These are phyloP conservation scores for Steinernema scapterisci DNA, from an alignment of 2,888 invertebrate species.

Conservation along the genomic window DNA sequence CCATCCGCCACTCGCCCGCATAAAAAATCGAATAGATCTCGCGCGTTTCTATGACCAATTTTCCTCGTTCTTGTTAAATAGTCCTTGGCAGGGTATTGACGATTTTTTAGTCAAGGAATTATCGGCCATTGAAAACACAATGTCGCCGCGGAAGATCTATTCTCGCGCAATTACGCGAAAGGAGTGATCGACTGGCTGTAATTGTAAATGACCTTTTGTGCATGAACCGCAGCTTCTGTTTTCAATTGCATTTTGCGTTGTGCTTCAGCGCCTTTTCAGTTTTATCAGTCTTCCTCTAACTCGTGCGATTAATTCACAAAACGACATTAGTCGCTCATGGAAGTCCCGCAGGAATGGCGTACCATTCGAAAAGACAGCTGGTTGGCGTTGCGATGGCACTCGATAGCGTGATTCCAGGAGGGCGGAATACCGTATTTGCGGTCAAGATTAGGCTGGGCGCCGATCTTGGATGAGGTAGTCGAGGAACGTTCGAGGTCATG, in stretches of 20 bases:
- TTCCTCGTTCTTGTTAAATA: background rate
- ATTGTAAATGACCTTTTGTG: conserved; percentile 7
- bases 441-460: background rate
- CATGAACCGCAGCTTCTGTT: conserved; percentile 3
- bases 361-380: no score
- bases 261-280: background rate
- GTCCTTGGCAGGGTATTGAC: conserved; percentile 6
- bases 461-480: background rate
- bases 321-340: no score
- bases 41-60: background rate
- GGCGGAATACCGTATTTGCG: background rate
- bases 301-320: no score
- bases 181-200: background rate
- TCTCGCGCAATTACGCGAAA: background rate
- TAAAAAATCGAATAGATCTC: no score
- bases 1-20: no score
- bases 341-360: no score
- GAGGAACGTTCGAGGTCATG: conserved; percentile 13
- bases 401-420: no score
- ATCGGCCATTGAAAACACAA: conserved; percentile 21
- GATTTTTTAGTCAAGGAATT: conserved; percentile 25
- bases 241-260: no score
- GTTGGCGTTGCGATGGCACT: no score
- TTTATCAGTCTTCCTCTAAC: background rate
- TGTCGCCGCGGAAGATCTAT: background rate